These are phyloP conservation scores for Eretmocerus hayati DNA, from an alignment of 2,888 invertebrate genomes.

Conservation along the genomic window DNA sequence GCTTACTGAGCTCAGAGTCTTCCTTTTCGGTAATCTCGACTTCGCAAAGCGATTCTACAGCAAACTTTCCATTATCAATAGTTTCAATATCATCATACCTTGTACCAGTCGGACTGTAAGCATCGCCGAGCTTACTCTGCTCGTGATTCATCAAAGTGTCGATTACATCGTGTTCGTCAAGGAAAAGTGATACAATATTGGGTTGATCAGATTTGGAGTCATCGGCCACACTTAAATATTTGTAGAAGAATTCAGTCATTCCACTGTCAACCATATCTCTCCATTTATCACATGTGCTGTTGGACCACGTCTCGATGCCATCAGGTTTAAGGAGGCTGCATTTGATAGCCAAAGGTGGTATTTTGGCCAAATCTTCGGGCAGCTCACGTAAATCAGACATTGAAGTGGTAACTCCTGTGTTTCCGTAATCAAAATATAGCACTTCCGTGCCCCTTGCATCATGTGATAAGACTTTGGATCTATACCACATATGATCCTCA, in stretches of 20 bases:
- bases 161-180: conserved; percentile 58
- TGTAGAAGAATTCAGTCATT: conserved; percentile 62
- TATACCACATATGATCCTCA: conserved; percentile 61
- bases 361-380: conserved; percentile 54
- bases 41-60: background rate
- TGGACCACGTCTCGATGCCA: conserved; percentile 57
- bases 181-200: conserved; percentile 56
- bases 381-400: conserved; percentile 51
- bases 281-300: conserved; percentile 60
- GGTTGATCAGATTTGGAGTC: conserved; percentile 48
- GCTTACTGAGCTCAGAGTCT: too few species aligned
- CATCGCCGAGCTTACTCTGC: conserved; percentile 28
- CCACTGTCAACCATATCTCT: conserved; percentile 62
- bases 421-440: conserved; percentile 64
- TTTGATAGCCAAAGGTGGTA: conserved; percentile 56
- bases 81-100: background rate
- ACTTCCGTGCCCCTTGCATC: conserved; percentile 56
- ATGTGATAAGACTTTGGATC: conserved; percentile 56
- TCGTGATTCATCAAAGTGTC: conserved; percentile 52
- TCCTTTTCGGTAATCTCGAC: background rate
- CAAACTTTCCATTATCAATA: background rate
- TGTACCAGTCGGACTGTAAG: background rate
- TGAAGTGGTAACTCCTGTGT: conserved; percentile 51
- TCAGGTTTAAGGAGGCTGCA: conserved; percentile 58
- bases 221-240: conserved; percentile 54